Base-by-base conservation (phyloP, 37 sponge, comb jelly and placozoan species). In the Petrosia ficiformis region DNA sequence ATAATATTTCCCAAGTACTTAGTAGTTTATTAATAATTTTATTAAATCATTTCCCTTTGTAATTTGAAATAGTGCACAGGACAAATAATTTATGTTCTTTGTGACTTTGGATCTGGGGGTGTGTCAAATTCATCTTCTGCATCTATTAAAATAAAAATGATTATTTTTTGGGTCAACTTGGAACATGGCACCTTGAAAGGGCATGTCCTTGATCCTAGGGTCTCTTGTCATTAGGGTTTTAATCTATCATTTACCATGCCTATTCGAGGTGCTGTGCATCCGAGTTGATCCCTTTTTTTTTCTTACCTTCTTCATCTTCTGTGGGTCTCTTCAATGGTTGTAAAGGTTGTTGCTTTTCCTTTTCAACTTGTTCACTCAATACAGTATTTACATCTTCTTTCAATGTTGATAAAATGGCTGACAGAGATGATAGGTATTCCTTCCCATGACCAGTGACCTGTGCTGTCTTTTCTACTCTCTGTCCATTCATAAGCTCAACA, bases 301-400 rank as follows among this genome's bases (percentile, higher is more conserved):
- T n/a, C n/a, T n/a, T n/a, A n/a, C n/a, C n/a, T 48, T 48, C 54
- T 48, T 48, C 54, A 48, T 48, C 54, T 19, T 8, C 14, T 19
- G 54, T 48, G 8, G 8, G 14, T 14, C 54, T 48, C 54, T 48
- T 48, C 14, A 19, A 19, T 19, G 54, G 54, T 8, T 8, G 14
- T 19, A 14, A 48, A 8, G 31, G n/a, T 57, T 16, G 6, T 34
- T 40, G 25, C 44, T 77, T 90, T 43, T 84, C 90, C 34, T 77
- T 71, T 34, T 84, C 81, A 35, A 90, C 90, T 4, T 83, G 42
- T 35, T 75, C 78, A 3, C 73, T 84, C 36, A 90, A 70, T 10
- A 4, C 34, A 5, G 40, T 74, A 43, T 90, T 90, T 25, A 80
- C 86, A 32, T 69, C 54, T 24, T 44, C 66, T 34, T 90, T 69